Base-by-base conservation (phyloP, 2,113 vertebrate species). In the Rhineura floridana region DNA sequence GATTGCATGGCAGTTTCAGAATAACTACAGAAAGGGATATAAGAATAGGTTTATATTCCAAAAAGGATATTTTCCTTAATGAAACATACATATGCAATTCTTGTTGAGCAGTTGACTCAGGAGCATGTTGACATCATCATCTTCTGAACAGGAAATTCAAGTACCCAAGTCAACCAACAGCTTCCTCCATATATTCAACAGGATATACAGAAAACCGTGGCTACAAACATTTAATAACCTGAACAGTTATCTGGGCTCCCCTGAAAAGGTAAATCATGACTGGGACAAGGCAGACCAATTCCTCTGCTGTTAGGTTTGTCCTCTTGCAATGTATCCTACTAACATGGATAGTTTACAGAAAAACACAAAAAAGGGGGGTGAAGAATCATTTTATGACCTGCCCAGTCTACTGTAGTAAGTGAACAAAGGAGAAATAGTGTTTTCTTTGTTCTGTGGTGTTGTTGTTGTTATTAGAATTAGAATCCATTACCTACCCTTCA, bases 31-130 rank as follows among this genome's bases (percentile, higher is more conserved):
- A 75, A 88, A 62, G 0, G 30, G 73, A 87, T 33, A 69, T 33
- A 62, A 50, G 0, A 0, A n/a, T 15, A 63, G 12, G n/a, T 21
- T 69, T 72, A 86, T 46, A 55, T 12, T 0, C 6, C 84, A 84
- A 48, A 70, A 88, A 28, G 72, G n/a, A 87, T 83, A 81, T 81
- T 48, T 81, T 13, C 46, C 19, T 39, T 55, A 36, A n/a, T 50
- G 44, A 69, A 7, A 75, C 10, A n/a, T 23, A 39, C 11, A 15
- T 17, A 77, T 30, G n/a, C 42, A n/a, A 3, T 19, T 6, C 3
- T 63, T 46, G 5, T 48, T 46, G 33, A 48, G 44, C 2, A 65
- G 30, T 17, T 77, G 3, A 21, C 83, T 84, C 3, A 50, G 44
- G 73, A 72, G 36, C 0, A 0, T 28, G 50, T 25, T 83, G 77